Conservation (phyloP, 35 echinoderm and acorn worm genomes). For the Eucidaris tribuloides region DNA sequence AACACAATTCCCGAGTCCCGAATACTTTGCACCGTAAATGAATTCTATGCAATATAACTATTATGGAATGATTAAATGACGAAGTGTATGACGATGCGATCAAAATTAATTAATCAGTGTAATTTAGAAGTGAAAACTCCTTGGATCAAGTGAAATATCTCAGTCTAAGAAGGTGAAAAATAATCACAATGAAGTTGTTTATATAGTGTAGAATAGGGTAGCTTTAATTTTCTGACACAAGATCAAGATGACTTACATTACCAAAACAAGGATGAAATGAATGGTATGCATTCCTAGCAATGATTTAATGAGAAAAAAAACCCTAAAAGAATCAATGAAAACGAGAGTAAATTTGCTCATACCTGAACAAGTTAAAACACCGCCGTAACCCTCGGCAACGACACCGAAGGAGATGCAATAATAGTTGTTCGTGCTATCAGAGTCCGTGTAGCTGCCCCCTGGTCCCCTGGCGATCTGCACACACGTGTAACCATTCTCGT, state of each 20-base stretch:
- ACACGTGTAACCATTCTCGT: conserved; percentile 38
- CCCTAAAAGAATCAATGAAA: background rate
- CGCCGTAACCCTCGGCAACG: conserved; percentile 38
- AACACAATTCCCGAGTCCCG: too few relatives aligned
- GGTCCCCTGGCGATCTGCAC: conserved; percentile 33
- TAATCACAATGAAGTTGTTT: background rate
- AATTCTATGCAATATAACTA: too few relatives aligned
- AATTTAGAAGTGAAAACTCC: too few relatives aligned
- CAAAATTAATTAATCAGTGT: too few relatives aligned
- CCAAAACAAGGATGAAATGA: background rate
- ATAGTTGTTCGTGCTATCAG: conserved; percentile 51
- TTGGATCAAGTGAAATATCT: too few relatives aligned
- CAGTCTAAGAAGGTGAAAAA: background rate
- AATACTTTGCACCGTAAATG: too few relatives aligned
- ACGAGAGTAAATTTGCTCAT: background rate
- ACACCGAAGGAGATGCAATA: conserved; percentile 59
- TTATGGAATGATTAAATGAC: too few relatives aligned
- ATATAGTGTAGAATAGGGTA: background rate
- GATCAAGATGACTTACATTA: background rate
- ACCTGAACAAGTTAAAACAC: conserved; percentile 58
- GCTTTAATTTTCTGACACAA: background rate
- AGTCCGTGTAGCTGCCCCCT: conserved; percentile 31
- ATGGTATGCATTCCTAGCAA: background rate
- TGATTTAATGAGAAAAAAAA: background rate
- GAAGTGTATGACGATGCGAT: too few relatives aligned